These are phyloP conservation scores for Stenotaenia linearis DNA, from an alignment of 2,888 invertebrate genomes.

Conservation along the genomic window DNA sequence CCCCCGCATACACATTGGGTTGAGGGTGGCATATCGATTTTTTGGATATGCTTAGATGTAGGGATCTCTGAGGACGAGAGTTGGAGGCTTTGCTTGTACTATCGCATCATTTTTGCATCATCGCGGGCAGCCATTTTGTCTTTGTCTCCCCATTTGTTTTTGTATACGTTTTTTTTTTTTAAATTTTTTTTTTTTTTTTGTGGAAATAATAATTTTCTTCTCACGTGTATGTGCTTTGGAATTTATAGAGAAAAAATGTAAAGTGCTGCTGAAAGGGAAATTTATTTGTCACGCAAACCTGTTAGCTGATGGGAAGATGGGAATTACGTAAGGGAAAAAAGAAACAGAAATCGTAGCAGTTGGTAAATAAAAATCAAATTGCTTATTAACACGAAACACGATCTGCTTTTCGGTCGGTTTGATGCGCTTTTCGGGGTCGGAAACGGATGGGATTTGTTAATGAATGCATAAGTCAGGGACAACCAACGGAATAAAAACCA, in stretches of 20 bases:
- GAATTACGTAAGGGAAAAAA: too few relatives aligned
- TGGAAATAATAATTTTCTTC: not conserved
- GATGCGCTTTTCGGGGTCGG: too few relatives aligned
- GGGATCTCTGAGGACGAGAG: conserved; percentile 3
- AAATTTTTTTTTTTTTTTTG: not conserved
- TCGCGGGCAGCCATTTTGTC: not conserved
- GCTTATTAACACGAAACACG: not conserved
- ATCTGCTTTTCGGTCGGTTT: not conserved
- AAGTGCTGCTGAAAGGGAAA: not conserved
- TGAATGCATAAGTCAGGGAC: too few relatives aligned
- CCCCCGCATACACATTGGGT: conserved; percentile 19
- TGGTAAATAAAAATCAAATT: not conserved
- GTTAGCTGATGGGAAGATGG: conserved; percentile 1
- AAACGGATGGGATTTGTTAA: too few relatives aligned
- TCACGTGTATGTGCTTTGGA: not conserved
- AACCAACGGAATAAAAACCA: too few relatives aligned
- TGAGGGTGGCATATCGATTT: conserved; percentile 1
- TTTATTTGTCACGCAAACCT: conserved; percentile 10
- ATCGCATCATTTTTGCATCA: not conserved
- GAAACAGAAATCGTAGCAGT: not conserved
- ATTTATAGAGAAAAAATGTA: not conserved
- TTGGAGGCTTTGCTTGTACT: not conserved
- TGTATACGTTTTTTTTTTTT: not conserved
- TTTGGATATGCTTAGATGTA: not conserved
- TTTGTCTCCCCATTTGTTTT: not conserved